Evolutionary conservation across 2,113 vertebrate genomes (phyloP).

Genomic region (western clawed frog (Xenopus tropicalis)): DNA sequence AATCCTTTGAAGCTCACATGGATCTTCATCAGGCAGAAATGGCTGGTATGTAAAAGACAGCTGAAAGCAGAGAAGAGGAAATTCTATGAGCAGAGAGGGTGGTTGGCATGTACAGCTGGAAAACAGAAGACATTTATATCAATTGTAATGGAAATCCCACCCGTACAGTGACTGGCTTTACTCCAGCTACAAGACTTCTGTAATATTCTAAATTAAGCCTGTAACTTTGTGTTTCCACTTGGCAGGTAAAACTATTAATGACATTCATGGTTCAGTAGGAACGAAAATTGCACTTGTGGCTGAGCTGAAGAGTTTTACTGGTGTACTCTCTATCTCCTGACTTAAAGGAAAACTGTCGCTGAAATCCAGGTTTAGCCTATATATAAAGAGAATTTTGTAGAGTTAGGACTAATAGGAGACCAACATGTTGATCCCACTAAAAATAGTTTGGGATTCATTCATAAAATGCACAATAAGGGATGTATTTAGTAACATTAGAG

Average conservation of each 20-base stretch:
- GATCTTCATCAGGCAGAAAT: background rate
- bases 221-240: constrained; percentile 11
- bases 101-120: constrained; percentile 9
- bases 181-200: constrained; percentile 5
- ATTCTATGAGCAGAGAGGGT: background rate
- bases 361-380: no score
- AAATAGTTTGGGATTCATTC: no score
- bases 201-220: constrained; percentile 11
- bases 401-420: no score
- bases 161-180: background rate
- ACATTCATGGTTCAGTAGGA: constrained; percentile 16
- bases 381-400: no score
- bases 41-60: background rate
- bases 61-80: background rate
- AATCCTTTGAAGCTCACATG: background rate
- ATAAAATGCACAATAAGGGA: no score
- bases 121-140: constrained; percentile 15
- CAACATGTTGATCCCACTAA: no score
- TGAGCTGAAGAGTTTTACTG: background rate
- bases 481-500: no score
- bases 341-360: no score
- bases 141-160: constrained; percentile 21
- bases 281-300: background rate
- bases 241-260: constrained; percentile 19
- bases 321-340: background rate